A percentile compares a stretch with the other conserved stretches of the same genome.
These are phyloP conservation scores for Phoenicopterus ruber DNA, from an alignment of 2,113 vertebrate genomes.

Conservation along the genomic window DNA sequence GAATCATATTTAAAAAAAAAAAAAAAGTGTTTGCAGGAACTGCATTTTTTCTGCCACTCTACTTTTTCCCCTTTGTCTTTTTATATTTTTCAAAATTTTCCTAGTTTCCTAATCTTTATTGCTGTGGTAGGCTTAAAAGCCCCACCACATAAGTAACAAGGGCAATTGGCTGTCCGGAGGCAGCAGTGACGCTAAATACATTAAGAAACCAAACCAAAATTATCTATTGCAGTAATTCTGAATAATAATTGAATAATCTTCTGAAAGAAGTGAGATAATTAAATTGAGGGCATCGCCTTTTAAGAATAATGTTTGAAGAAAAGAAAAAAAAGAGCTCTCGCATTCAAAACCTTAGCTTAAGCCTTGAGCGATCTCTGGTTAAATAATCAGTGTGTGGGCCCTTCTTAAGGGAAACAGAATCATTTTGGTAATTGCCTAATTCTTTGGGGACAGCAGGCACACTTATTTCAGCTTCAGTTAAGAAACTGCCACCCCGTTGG, in stretches of 20 bases:
- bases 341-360: not conserved
- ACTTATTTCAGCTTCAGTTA: not conserved
- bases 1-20: not conserved
- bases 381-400: not conserved
- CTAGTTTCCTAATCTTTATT: not conserved
- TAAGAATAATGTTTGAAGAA: not conserved
- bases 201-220: not conserved
- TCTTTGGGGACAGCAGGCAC: not conserved
- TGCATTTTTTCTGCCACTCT: not conserved
- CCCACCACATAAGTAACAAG: not conserved
- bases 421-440: not conserved
- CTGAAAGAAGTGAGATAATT: not conserved
- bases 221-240: not conserved
- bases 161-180: not conserved
- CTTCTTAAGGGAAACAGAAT: not conserved
- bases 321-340: not conserved
- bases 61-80: not conserved
- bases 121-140: not conserved
- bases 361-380: not conserved
- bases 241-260: not conserved
- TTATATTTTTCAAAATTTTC: not conserved
- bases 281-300: not conserved
- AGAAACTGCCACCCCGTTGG: not conserved
- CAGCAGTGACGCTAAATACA: not conserved
- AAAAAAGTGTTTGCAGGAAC: not conserved